phyloP scores from a whole-genome alignment of 2,797 vertebrate species.

The Etheostoma perlongum region DNA sequence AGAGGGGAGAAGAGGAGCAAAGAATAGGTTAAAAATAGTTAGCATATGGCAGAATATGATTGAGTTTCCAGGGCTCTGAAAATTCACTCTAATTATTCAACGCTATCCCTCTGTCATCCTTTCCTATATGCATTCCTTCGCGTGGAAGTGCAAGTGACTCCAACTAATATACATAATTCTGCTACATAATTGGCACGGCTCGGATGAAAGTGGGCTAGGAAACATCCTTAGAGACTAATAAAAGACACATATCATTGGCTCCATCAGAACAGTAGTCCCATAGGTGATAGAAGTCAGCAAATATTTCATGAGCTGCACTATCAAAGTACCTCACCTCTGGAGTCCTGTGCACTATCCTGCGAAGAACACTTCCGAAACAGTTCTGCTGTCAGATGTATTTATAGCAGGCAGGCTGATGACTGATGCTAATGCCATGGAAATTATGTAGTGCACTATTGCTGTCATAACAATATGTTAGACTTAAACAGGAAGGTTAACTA shows the following conservation, averaged over 20 bases:
- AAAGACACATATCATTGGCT: constrained; percentile 93
- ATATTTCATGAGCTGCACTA: constrained; percentile 91
- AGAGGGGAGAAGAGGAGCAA: constrained; percentile 64
- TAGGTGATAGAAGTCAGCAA: constrained; percentile 93
- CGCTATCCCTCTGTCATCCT: constrained; percentile 91
- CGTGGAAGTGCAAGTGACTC: constrained; percentile 91
- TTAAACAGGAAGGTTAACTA: constrained; percentile 88
- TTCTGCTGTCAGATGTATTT: constrained; percentile 86
- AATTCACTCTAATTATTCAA: constrained; percentile 97
- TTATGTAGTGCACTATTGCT: constrained; percentile 84
- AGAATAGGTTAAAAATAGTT: constrained; percentile 91
- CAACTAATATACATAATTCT: constrained; percentile 97
- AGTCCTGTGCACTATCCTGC: constrained; percentile 84
- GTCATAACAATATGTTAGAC: constrained; percentile 86
- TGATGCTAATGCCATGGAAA: constrained; percentile 89
- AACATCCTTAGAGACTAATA: constrained; percentile 93
- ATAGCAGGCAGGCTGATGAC: constrained; percentile 85
- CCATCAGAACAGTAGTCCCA: constrained; percentile 94
- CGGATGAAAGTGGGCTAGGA: constrained; percentile 90
- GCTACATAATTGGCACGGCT: constrained; percentile 95
- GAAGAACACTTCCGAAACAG: constrained; percentile 77
- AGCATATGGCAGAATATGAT: constrained; percentile 88
- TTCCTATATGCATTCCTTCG: constrained; percentile 87
- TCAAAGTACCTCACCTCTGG: constrained; percentile 86
- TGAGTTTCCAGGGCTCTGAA: constrained; percentile 90